phyloP scores from a whole-genome alignment of 1,140 invertebrate species.

The Bombus haemorrhoidalis region DNA sequence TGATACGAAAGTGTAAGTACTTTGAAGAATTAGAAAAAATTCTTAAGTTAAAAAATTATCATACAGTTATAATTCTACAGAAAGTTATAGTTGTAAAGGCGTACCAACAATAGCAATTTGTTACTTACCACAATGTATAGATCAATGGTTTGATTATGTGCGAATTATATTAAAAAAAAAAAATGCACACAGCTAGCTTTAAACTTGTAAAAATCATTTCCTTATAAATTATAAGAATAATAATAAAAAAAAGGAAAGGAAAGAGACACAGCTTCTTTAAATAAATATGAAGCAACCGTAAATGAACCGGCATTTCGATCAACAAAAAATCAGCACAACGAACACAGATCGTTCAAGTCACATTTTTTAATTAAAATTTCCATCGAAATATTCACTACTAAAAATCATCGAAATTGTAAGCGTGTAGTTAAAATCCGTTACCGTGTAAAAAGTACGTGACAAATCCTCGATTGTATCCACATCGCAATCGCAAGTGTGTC shows the following conservation, averaged over 20 bases:
- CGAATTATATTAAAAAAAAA: not conserved
- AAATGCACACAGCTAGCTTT: not conserved
- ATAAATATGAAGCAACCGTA: not conserved
- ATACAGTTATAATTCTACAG: not conserved
- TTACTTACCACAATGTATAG: not conserved
- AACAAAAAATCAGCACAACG: not conserved
- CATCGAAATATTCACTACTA: not conserved
- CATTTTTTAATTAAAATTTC: too few species aligned
- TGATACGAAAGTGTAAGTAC: too few species aligned
- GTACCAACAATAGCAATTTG: not conserved
- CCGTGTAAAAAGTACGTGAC: conserved; percentile 20
- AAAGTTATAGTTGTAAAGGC: not conserved
- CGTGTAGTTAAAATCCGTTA: conserved; percentile 41
- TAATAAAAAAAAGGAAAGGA: too few species aligned
- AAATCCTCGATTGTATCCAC: conserved; percentile 10
- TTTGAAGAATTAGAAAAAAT: not conserved
- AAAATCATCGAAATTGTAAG: conserved; percentile 35
- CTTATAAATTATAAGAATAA: too few species aligned
- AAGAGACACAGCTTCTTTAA: not conserved
- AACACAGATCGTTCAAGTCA: not conserved
- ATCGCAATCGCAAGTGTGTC: conserved; percentile 4
- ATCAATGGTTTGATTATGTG: not conserved
- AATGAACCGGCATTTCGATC: not conserved
- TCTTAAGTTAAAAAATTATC: not conserved
- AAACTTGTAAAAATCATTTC: not conserved